Evolutionary conservation across 2,113 vertebrate genomes (phyloP).

Genomic region (Ophthalmolycus amberensis): DNA sequence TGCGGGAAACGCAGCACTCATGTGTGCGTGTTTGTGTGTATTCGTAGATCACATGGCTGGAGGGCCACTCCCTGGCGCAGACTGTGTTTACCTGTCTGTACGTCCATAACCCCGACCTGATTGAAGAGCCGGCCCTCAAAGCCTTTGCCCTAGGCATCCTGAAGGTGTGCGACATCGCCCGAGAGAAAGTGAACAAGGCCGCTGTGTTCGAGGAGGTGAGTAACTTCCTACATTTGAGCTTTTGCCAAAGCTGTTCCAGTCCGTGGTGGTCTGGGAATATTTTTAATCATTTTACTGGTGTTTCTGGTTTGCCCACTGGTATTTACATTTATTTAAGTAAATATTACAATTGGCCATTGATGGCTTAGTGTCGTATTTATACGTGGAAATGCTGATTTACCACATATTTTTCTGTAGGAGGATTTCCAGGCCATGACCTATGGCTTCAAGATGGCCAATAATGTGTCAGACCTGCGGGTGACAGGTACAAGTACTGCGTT

Average conservation of each 20-base stretch:
- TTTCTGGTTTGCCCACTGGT: not conserved
- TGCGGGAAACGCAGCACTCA: not conserved
- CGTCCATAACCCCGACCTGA: constrained; percentile 97
- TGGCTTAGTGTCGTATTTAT: not conserved
- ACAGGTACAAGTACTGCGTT: constrained; percentile 85
- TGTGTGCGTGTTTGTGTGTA: constrained; percentile 19
- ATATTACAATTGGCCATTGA: not conserved
- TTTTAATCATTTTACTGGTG: not conserved
- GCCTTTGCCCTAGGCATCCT: constrained; percentile 97
- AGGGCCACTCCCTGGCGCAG: constrained; percentile 98
- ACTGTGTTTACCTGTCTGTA: constrained; percentile 99
- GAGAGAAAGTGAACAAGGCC: constrained; percentile 99
- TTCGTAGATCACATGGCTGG: constrained; percentile 95
- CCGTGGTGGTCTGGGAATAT: not conserved
- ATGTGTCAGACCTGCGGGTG: constrained; percentile 96
- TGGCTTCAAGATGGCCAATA: constrained; percentile 99
- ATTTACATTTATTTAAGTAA: constrained; percentile 1
- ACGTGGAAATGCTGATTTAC: not conserved
- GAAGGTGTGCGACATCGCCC: constrained; percentile 98
- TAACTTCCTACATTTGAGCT: not conserved
- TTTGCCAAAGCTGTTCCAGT: not conserved
- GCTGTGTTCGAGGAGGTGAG: constrained; percentile 98
- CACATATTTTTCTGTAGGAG: constrained; percentile 82
- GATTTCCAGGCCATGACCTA: constrained; percentile 99
- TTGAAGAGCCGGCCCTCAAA: constrained; percentile 97